Conservation (phyloP, 2,113 vertebrate genomes). For the Cryptotis parvus region DNA sequence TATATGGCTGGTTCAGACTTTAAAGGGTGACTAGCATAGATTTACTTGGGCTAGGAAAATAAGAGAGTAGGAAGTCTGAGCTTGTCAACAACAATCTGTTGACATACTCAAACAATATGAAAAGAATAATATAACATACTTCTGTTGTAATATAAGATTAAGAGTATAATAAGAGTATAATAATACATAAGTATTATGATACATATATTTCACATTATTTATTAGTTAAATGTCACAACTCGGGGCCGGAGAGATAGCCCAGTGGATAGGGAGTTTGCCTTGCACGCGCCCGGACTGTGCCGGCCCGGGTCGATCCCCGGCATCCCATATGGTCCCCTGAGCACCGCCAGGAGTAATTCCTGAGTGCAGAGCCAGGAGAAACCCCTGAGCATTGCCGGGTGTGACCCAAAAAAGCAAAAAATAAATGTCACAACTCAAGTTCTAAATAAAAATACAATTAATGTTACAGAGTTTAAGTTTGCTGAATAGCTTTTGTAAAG, state of each 20-base stretch:
- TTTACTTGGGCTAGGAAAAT: not conserved
- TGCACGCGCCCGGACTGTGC: no score
- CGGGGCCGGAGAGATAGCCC: no score
- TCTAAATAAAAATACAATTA: not conserved
- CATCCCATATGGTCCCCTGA: no score
- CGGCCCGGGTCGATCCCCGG: no score
- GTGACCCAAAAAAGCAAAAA: no score
- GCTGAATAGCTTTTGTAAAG: not conserved
- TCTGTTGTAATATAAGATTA: slow-evolving; percentile 5
- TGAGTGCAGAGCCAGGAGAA: no score
- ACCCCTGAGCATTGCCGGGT: no score
- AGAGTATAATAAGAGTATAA: not conserved
- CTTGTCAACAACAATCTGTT: not conserved
- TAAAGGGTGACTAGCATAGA: not conserved
- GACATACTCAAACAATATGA: slow-evolving; percentile 8
- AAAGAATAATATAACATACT: not conserved
- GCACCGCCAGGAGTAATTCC: no score
- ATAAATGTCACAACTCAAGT: not conserved
- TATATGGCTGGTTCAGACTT: not conserved
- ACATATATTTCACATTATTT: not conserved
- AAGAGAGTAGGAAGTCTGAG: slow-evolving; percentile 27
- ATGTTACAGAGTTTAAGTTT: not conserved
- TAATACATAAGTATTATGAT: no score
- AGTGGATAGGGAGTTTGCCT: no score
- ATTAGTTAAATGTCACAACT: not conserved